Percentiles rank a stretch among this genome's conserved stretches.
phyloP scores from a whole-genome alignment of 2,797 vertebrate species.

The Acanthopagrus latus region DNA sequence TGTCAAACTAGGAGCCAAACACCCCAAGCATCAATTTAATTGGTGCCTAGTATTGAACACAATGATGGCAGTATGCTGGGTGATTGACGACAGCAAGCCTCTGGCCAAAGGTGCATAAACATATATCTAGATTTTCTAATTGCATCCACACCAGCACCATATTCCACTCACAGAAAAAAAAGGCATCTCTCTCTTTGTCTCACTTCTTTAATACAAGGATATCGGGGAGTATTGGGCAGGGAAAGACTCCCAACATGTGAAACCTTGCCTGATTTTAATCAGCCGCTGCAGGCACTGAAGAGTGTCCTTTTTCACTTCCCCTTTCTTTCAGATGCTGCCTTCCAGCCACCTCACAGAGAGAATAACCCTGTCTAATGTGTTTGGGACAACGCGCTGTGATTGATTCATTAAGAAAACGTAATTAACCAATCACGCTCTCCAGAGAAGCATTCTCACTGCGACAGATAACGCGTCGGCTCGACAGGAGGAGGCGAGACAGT shows the following conservation, averaged over 20 bases:
- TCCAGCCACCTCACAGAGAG: constrained; percentile 24
- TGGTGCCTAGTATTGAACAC: constrained; percentile 22
- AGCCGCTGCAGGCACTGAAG: constrained; percentile 13
- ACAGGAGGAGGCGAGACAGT: not conserved
- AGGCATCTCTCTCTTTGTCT: not conserved
- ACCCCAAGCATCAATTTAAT: constrained; percentile 43
- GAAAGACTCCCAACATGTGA: not conserved
- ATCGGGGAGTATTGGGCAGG: too few species aligned
- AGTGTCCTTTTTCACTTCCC: constrained; percentile 20
- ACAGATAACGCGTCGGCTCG: not conserved
- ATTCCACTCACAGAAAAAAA: not conserved
- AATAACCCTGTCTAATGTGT: constrained; percentile 7
- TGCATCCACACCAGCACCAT: not conserved
- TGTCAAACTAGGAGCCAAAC: constrained; percentile 52
- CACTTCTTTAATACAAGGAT: too few species aligned
- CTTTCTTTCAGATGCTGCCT: constrained; percentile 31
- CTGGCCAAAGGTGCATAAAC: constrained; percentile 1
- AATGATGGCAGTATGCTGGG: constrained; percentile 12
- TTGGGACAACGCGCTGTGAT: constrained; percentile 7
- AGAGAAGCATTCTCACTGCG: not conserved
- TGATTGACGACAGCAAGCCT: constrained; percentile 27
- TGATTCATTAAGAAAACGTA: not conserved
- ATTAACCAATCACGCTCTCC: constrained; percentile 42
- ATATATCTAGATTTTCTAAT: not conserved
- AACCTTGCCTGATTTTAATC: constrained; percentile 24